Evolutionary conservation across 2,888 invertebrate species (phyloP).

Genomic region (Sthenelais limicola): DNA sequence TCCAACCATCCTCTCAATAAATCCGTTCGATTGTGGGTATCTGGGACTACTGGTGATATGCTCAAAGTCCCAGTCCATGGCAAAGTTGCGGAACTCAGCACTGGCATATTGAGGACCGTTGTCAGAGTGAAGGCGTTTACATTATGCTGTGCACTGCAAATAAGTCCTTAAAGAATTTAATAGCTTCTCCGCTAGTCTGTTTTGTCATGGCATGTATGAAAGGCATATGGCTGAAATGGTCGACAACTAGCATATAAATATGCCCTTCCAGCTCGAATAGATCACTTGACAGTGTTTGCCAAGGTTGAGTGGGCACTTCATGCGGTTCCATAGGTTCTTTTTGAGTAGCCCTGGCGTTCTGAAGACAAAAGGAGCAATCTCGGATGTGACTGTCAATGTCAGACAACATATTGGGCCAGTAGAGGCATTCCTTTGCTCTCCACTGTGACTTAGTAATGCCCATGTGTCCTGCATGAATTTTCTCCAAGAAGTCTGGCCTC

Average conservation of each 20-base stretch:
- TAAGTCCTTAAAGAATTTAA: neutral
- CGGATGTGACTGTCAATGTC: no score
- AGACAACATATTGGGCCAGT: no score
- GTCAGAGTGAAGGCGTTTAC: neutral
- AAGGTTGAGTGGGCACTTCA: no score
- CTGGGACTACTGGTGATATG: conserved; percentile 1
- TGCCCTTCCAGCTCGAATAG: no score
- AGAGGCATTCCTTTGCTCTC: no score
- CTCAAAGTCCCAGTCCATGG: neutral
- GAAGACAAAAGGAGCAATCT: no score
- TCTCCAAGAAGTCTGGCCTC: no score
- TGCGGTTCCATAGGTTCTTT: no score
- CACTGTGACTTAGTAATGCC: no score
- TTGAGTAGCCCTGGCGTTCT: no score
- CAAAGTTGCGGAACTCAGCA: neutral
- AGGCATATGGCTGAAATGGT: neutral
- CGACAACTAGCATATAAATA: neutral
- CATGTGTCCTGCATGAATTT: no score
- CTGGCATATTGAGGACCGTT: neutral
- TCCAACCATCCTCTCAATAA: neutral
- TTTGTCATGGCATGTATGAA: conserved; percentile 1
- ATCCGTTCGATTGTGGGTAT: neutral
- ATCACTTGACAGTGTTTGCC: no score
- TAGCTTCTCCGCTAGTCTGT: neutral
- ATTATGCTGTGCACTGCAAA: neutral